Evolutionary conservation across 2,888 invertebrate species (phyloP), one percentile per base, ranked within the genome.

Genomic region (Synanthedon andrenaeformis): DNA sequence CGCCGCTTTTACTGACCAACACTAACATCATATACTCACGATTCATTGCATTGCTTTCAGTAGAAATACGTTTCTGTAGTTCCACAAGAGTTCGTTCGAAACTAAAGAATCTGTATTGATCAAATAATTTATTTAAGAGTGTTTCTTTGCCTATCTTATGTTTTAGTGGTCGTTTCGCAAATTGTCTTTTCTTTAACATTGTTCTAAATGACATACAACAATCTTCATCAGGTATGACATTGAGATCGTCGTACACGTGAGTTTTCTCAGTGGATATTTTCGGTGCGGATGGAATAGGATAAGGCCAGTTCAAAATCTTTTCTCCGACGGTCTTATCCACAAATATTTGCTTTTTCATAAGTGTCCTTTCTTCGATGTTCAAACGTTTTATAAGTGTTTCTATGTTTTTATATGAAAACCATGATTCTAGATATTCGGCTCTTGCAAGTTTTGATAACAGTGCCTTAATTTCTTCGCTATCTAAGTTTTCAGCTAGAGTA

Each of bases 1-100:
- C 75, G 3, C 79, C 82, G 23, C 66, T 77, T 56, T 83, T 84
- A 57, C 82, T 83, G 0, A 83, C 72, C 35, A 84, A 64, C 4
- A 83, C 81, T 3, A 82, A 61, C 55, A 83, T 65, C 60, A 84
- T 81, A 53, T 69, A 74, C 42, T 78, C 69, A 12, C 83, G 64
- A 17, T 72, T 73, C 48, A 80, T 67, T 0, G 66, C 56, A 3
- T 70, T 66, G 51, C 69, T 71, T 51, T 73, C 71, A 1, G 67
- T 63, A 14, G 57, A 54, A 42, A 83, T 58, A n/a, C 68, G 67
- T 49, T 66, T 72, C 1, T 59, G 61, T 1, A 83, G 60, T 14
- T 82, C 79, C 4, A 60, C 63, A 13, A 79, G 68, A 2, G 78
- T 69, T n/a, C 65, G 63, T 0, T 72, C 67, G 45, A 82, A 83